Evolutionary conservation across 92 coral and sea anemone genomes (phyloP).

Genomic region (Zoanthus solanderi): DNA sequence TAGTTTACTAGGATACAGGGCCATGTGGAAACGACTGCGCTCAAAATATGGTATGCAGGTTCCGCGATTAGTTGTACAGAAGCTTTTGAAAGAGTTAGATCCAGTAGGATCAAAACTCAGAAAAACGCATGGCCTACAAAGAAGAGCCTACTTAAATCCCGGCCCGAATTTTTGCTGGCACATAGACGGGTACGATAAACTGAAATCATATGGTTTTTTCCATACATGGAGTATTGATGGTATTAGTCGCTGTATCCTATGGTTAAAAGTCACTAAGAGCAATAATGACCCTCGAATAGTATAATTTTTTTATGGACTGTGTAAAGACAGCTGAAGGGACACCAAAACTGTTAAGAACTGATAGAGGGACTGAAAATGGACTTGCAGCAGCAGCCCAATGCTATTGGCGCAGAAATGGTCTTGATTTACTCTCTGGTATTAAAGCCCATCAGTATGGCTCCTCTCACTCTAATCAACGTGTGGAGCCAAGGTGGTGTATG

Average conservation of each 20-base stretch:
- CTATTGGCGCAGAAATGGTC: constrained; percentile 35
- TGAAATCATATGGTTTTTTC: constrained; percentile 22
- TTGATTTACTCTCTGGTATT: constrained; percentile 45
- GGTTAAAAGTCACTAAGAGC: constrained; percentile 39
- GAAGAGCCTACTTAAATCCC: constrained; percentile 29
- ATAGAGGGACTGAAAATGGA: constrained; percentile 43
- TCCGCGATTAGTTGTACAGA: constrained; percentile 20
- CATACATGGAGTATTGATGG: constrained; percentile 29
- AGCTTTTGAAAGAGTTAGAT: constrained; percentile 28
- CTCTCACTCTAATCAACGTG: constrained; percentile 36
- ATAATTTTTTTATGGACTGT: constrained; percentile 30
- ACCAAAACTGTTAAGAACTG: constrained; percentile 38
- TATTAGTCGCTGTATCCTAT: constrained; percentile 34
- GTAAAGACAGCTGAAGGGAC: constrained; percentile 45
- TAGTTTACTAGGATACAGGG: constrained; percentile 35
- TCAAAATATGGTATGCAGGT: constrained; percentile 24
- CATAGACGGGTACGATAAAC: constrained; percentile 29
- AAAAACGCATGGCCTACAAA: constrained; percentile 30
- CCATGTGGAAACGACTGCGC: constrained; percentile 25
- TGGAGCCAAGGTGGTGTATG: constrained; percentile 40
- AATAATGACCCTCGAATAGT: constrained; percentile 34
- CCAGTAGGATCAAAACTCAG: constrained; percentile 25
- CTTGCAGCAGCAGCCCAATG: constrained; percentile 44
- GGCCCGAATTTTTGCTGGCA: constrained; percentile 27
- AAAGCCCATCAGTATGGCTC: constrained; percentile 43